These are phyloP conservation scores for Lithophane leautieri DNA, from an alignment of 2,888 invertebrate species.

Conservation along the genomic window DNA sequence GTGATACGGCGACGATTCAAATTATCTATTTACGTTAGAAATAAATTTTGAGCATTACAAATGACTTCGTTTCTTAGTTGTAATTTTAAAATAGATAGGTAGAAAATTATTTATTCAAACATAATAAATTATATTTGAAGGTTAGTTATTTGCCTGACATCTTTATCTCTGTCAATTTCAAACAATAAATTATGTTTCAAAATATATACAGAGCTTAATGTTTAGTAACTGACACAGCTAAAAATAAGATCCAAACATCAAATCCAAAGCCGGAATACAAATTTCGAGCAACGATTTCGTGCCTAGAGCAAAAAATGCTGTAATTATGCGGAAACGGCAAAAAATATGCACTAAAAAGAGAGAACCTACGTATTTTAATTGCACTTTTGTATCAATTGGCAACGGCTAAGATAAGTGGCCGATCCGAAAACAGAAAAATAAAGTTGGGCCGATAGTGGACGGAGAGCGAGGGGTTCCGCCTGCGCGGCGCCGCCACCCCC, in stretches of 20 bases:
- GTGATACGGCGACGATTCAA: not conserved
- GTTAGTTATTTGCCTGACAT: not conserved
- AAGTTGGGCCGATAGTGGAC: slow-evolving; percentile 72
- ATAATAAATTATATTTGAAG: not conserved
- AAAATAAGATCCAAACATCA: not conserved
- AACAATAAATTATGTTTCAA: not conserved
- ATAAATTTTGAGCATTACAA: too few relatives aligned
- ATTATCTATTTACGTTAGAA: not conserved
- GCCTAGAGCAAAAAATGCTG: slow-evolving; percentile 19
- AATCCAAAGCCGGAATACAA: not conserved
- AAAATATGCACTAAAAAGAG: slow-evolving; percentile 11
- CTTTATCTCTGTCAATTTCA: not conserved
- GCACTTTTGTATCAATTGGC: slow-evolving; percentile 73
- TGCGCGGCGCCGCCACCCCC: slow-evolving; percentile 76
- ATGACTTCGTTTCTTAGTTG: not conserved
- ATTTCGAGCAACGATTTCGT: slow-evolving; percentile 7
- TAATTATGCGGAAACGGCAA: slow-evolving; percentile 34
- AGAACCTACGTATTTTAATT: slow-evolving; percentile 66
- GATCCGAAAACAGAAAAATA: slow-evolving; percentile 81
- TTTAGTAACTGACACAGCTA: not conserved
- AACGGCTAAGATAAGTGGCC: slow-evolving; percentile 76
- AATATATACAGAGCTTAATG: too few relatives aligned
- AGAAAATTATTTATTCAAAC: not conserved
- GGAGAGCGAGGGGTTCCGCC: slow-evolving; percentile 69
- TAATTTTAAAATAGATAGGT: not conserved